Evolutionary conservation across 2,797 vertebrate species (phyloP).

Genomic region (Chaetophractus vellerosus): DNA sequence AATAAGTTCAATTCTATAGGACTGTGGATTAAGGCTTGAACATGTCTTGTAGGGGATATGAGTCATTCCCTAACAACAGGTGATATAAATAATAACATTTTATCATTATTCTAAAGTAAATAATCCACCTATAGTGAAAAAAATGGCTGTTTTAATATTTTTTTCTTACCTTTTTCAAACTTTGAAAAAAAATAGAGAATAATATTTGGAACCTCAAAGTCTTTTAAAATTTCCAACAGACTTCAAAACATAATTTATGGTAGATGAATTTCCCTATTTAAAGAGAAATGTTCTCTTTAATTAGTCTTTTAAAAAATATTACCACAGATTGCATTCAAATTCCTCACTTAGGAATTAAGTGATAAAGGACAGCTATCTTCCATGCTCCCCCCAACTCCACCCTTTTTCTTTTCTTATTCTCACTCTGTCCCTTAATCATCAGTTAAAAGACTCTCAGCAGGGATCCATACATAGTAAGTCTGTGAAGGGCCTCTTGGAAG

Average conservation of each 20-base stretch:
- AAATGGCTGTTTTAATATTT: not conserved
- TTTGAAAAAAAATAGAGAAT: not conserved
- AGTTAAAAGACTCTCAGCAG: not conserved
- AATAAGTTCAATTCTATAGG: no score
- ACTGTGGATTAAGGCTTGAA: no score
- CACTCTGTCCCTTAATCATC: not conserved
- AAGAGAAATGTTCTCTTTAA: not conserved
- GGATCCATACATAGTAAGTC: not conserved
- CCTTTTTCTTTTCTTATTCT: not conserved
- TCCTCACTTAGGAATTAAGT: not conserved
- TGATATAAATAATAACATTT: not conserved
- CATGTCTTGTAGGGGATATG: no score
- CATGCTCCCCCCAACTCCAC: fast-evolving
- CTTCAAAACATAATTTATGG: not conserved
- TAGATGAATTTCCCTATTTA: not conserved
- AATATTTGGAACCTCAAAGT: not conserved
- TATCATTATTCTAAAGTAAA: not conserved
- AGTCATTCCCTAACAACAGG: no score
- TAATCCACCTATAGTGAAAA: not conserved
- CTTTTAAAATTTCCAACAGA: not conserved
- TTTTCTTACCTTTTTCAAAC: not conserved
- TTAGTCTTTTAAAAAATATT: not conserved
- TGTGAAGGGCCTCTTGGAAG: not conserved
- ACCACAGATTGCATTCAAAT: not conserved
- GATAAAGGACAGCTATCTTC: not conserved